A percentile compares a stretch with the other conserved stretches of the same genome.
These are phyloP conservation scores for Hydrophis major DNA, from an alignment of 2,797 vertebrate genomes.

Conservation along the genomic window DNA sequence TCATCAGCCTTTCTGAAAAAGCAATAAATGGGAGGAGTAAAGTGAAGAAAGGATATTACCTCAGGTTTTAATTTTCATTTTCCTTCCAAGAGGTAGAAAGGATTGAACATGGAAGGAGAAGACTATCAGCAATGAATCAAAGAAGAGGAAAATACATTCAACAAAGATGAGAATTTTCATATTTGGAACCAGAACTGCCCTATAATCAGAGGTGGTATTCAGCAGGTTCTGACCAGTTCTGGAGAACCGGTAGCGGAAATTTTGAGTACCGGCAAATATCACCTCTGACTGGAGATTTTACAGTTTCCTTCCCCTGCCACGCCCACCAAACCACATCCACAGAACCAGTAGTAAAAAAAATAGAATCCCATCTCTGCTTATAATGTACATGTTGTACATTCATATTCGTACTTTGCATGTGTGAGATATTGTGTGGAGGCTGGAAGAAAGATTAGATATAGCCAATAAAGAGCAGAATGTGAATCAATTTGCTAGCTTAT, in stretches of 20 bases:
- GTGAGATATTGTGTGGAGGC: neutral
- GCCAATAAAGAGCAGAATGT: neutral
- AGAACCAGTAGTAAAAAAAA: too few species aligned
- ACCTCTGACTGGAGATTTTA: too few species aligned
- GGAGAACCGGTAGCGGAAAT: too few species aligned
- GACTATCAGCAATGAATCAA: too few species aligned
- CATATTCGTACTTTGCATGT: neutral
- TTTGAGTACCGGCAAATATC: too few species aligned
- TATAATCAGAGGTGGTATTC: too few species aligned
- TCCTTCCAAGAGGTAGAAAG: neutral
- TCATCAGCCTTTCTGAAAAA: neutral
- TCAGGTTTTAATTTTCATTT: neutral
- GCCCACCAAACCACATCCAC: too few species aligned
- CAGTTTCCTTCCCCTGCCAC: too few species aligned
- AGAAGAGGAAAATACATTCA: neutral
- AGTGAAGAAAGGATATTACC: neutral
- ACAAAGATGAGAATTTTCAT: too few species aligned
- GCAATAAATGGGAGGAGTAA: neutral
- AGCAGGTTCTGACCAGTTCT: too few species aligned
- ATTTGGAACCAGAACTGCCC: neutral
- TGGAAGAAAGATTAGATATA: neutral
- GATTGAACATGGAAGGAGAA: neutral
- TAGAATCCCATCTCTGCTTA: too few species aligned
- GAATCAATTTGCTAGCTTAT: neutral
- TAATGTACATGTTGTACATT: neutral